Evolutionary conservation across 1,140 invertebrate genomes (phyloP).

Genomic region (Rhopalosiphum padi): DNA sequence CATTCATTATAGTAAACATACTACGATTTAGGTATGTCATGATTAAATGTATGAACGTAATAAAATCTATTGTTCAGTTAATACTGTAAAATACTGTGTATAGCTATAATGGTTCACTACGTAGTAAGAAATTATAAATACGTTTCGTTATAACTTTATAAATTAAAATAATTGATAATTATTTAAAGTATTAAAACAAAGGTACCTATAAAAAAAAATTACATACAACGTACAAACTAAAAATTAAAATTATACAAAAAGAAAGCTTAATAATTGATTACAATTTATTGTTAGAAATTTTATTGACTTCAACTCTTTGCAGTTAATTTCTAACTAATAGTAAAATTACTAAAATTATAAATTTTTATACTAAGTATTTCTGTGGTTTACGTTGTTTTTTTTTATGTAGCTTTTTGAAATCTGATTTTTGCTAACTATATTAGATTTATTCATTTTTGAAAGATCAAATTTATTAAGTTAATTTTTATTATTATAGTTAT

Average conservation of each 20-base stretch:
- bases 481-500: neutral
- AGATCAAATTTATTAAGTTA: neutral
- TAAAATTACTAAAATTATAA: conserved; percentile 20
- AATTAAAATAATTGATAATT: neutral
- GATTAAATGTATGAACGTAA: neutral
- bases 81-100: neutral
- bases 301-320: neutral
- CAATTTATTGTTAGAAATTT: neutral
- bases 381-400: neutral
- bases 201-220: neutral
- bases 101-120: neutral
- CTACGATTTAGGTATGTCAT: neutral
- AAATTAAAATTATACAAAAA: neutral
- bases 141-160: neutral
- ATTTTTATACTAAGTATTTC: neutral
- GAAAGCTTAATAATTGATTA: neutral
- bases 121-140: neutral
- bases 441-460: neutral
- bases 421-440: neutral
- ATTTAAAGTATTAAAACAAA: neutral
- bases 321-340: neutral
- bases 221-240: neutral
- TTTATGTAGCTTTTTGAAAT: neutral
- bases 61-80: neutral
- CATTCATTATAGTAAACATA: neutral